Evolutionary conservation across 2,113 vertebrate genomes (phyloP).

Genomic region (Silurus asotus): DNA sequence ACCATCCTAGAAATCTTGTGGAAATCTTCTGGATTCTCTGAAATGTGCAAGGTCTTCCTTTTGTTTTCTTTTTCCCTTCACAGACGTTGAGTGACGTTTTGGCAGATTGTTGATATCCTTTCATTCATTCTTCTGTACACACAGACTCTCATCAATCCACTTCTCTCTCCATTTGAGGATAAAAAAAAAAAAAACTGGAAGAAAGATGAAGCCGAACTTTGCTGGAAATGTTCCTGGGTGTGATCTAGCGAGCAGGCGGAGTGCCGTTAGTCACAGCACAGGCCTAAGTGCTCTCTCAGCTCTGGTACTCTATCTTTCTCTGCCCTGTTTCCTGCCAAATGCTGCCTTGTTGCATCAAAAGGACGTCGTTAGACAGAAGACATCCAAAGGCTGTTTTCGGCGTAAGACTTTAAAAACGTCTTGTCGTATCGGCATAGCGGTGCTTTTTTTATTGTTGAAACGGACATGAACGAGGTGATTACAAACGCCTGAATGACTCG

Average conservation of each 20-base stretch:
- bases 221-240: conserved; percentile 26
- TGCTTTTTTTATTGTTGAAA: neutral
- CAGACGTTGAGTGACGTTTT: neutral
- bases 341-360: conserved; percentile 50
- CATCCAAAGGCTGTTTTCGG: conserved; percentile 22
- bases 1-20: neutral
- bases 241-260: conserved; percentile 32
- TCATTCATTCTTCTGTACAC: conserved; percentile 1
- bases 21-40: neutral
- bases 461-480: neutral
- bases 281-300: conserved; percentile 48
- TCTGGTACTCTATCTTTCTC: conserved; percentile 39
- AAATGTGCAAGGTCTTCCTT: neutral
- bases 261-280: conserved; percentile 43
- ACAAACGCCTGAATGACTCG: neutral
- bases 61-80: neutral
- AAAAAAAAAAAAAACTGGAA: neutral
- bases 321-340: conserved; percentile 41
- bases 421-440: neutral
- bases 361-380: conserved; percentile 38
- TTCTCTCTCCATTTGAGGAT: neutral
- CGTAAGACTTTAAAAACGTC: conserved; percentile 36
- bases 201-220: conserved; percentile 25
- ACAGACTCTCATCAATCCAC: neutral
- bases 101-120: no score